phyloP scores from a whole-genome alignment of 1,140 invertebrate genomes.

The Listronotus oregonensis region DNA sequence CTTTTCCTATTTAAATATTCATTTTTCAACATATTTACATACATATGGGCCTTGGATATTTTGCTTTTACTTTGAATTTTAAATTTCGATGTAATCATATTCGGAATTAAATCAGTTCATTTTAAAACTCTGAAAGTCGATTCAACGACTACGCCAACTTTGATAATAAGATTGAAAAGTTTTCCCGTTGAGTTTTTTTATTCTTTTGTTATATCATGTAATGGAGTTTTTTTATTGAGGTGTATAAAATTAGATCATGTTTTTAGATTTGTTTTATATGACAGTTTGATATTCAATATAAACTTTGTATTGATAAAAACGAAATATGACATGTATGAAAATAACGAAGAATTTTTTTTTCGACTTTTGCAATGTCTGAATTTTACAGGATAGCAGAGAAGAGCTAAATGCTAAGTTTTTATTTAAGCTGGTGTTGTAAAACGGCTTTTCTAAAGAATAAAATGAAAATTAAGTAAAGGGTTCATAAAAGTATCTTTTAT shows the following conservation, averaged over 20 bases:
- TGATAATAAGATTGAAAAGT: slow-evolving; percentile 55
- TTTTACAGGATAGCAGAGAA: no score
- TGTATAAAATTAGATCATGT: slow-evolving; percentile 5
- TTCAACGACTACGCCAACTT: slow-evolving; percentile 47
- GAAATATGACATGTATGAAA: no score
- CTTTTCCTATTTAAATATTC: slow-evolving; percentile 54
- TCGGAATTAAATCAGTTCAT: slow-evolving; percentile 58
- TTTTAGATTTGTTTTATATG: background rate
- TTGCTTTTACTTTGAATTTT: slow-evolving; percentile 57
- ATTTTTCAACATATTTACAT: slow-evolving; percentile 55
- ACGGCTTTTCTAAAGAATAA: no score
- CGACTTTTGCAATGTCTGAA: no score
- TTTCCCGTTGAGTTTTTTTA: slow-evolving; percentile 41
- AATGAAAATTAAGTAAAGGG: no score
- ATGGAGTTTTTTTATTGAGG: slow-evolving; percentile 19
- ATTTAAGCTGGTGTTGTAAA: no score
- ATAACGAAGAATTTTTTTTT: no score
- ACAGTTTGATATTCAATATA: background rate
- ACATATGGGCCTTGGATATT: slow-evolving; percentile 56
- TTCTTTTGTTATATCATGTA: slow-evolving; percentile 30
- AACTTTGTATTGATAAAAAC: background rate
- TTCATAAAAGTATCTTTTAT: no score
- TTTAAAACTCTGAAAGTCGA: slow-evolving; percentile 52
- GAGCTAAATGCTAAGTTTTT: no score
- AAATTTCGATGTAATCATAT: slow-evolving; percentile 57